Evolutionary conservation across 1,140 invertebrate genomes (phyloP).

Genomic region (Pollicipes pollicipes): DNA sequence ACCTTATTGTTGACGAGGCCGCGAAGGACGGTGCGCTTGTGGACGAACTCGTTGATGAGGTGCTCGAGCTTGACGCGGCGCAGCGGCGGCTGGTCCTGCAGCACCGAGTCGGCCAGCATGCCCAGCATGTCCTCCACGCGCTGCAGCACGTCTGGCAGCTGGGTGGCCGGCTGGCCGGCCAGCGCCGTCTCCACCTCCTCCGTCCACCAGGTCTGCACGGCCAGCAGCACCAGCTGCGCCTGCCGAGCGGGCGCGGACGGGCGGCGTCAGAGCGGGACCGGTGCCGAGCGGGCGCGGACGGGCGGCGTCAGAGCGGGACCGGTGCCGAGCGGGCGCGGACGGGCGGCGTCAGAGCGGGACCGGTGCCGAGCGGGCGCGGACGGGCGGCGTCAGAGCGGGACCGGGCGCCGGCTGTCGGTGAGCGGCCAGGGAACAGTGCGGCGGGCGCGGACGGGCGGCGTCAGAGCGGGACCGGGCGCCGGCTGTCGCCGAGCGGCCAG

Average conservation of each 20-base stretch:
- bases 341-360: too few relatives aligned
- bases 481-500: too few relatives aligned
- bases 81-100: slow-evolving; percentile 90
- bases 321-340: too few relatives aligned
- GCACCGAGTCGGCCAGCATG: slow-evolving; percentile 88
- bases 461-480: too few relatives aligned
- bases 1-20: slow-evolving; percentile 69
- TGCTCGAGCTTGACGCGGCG: slow-evolving; percentile 91
- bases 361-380: too few relatives aligned
- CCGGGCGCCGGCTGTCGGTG: too few relatives aligned
- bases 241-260: slow-evolving; percentile 95
- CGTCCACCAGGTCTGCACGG: slow-evolving; percentile 93
- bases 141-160: slow-evolving; percentile 55
- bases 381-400: too few relatives aligned
- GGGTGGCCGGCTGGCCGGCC: slow-evolving; percentile 35
- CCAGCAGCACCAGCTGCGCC: slow-evolving; percentile 89
- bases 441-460: too few relatives aligned
- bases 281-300: too few relatives aligned
- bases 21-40: slow-evolving; percentile 90
- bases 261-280: slow-evolving; percentile 96
- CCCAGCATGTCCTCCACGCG: slow-evolving; percentile 84
- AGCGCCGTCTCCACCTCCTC: slow-evolving; percentile 83
- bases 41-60: slow-evolving; percentile 97
- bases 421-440: too few relatives aligned
- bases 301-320: too few relatives aligned